Conservation (phyloP, 2,888 invertebrate species). For the Malacosoma neustria region DNA sequence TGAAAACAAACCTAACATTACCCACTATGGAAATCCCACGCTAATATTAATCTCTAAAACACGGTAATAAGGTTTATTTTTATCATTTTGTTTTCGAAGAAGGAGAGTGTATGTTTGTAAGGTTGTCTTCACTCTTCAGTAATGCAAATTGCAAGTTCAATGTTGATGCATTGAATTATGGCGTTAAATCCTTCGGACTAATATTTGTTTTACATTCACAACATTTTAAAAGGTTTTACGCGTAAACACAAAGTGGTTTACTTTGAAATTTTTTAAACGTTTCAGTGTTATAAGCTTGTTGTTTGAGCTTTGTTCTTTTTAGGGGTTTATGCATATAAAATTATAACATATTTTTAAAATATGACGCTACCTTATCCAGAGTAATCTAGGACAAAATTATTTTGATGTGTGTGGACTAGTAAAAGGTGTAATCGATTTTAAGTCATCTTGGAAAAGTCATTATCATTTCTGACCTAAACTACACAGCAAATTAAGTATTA, state of each 20-base stretch:
- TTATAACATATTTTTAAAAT: too few species aligned
- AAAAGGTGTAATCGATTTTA: too few species aligned
- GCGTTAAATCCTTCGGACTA: slow-evolving; percentile 19
- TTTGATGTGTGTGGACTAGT: too few species aligned
- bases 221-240: slow-evolving; percentile 11
- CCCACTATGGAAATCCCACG: neutral
- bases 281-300: too few species aligned
- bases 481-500: too few species aligned
- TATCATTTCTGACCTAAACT: too few species aligned
- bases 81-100: neutral
- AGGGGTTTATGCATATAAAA: too few species aligned
- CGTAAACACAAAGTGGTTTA: slow-evolving; percentile 5
- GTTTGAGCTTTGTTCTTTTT: too few species aligned
- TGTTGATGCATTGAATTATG: slow-evolving; percentile 12
- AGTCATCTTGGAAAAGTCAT: too few species aligned
- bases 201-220: slow-evolving; percentile 19
- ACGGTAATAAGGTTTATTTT: slow-evolving; percentile 2
- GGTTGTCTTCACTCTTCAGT: slow-evolving; percentile 6
- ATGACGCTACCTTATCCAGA: too few species aligned
- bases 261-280: neutral
- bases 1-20: neutral
- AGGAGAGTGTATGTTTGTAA: neutral
- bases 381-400: too few species aligned
- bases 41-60: neutral
- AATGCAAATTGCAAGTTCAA: slow-evolving; percentile 15